Conservation (phyloP, 2,888 invertebrate genomes). For the Harmothoe impar region DNA sequence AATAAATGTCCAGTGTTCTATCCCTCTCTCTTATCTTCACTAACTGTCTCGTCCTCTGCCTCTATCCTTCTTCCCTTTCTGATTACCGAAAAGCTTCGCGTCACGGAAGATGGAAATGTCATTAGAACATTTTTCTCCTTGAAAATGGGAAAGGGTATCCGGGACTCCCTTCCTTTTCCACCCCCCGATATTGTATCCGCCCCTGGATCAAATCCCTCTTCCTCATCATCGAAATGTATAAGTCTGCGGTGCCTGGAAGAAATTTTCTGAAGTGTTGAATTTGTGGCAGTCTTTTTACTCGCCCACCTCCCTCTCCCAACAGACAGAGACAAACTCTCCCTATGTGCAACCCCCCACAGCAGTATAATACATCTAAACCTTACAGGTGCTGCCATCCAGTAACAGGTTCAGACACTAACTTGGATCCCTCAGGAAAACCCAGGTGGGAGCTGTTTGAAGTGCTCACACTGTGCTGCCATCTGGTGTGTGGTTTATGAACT, state of each 20-base stretch:
- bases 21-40: too few species aligned
- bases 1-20: too few species aligned
- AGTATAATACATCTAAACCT: neutral
- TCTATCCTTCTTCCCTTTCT: too few species aligned
- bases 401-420: neutral
- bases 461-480: neutral
- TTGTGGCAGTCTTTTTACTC: slow-evolving; percentile 12
- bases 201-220: neutral
- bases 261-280: neutral
- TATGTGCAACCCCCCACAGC: neutral
- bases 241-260: neutral
- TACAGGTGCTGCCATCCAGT: neutral
- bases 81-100: too few species aligned
- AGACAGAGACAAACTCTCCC: neutral
- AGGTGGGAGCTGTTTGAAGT: neutral
- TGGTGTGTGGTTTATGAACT: slow-evolving; percentile 5
- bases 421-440: neutral
- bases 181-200: neutral
- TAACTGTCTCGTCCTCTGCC: too few species aligned
- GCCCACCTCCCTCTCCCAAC: neutral
- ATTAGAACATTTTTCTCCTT: too few species aligned
- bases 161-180: too few species aligned
- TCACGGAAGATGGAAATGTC: too few species aligned
- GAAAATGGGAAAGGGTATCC: too few species aligned
- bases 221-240: too few species aligned